Base-by-base conservation (phyloP, 2,888 invertebrate species). In the Bruchidius siliquastri region DNA sequence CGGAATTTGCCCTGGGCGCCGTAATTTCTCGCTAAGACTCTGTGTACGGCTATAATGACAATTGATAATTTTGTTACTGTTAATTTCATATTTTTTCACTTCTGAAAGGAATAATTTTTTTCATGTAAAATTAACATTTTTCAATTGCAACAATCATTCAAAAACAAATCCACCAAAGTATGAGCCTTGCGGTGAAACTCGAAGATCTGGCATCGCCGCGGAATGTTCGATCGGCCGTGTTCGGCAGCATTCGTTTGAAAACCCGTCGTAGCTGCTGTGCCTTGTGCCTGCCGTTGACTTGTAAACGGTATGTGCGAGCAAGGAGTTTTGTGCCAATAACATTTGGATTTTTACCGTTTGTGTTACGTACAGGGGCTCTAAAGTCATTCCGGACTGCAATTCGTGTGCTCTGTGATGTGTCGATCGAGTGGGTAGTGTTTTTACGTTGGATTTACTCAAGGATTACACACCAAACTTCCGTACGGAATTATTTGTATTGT, bases 221-320 rank as follows among this genome's bases (percentile, higher is more conserved):
- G 22, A 68, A 69, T 72, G 73, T 76, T 72, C 68, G 70, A 20
- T 72, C 77, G 77, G 74, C 67, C 26, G 68, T 70, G 70, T 74
- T 76, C 77, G 77, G 73, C 18, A 32, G 67, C 13, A 22, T 68
- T 78, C 77, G 77, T 71, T 49, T 68, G 67, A 71, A 75, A 77
- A 76, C 73, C 76, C 77, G 79, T 79, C 77, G 79, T 78, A 77
- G 79, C 78, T 73, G 78, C 78, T 76, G 79, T 79, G 82, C 81
- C 80, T 80, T 80, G 80, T 79, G 79, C 76, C 78, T 77, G 80
- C 79, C 77, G 79, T 77, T 79, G 76, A 80, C 79, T 80, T 78
- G 80, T 78, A 80, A 81, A 78, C 78, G 80, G 81, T 80, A 81
- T 80, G 81, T 80, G 80, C 76, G 79, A 81, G 78, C 78, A 77